A percentile compares a stretch with the other conserved stretches of the same genome.
These are phyloP conservation scores for Dasyprocta punctata DNA, from an alignment of 2,113 vertebrate genomes.

Conservation along the genomic window DNA sequence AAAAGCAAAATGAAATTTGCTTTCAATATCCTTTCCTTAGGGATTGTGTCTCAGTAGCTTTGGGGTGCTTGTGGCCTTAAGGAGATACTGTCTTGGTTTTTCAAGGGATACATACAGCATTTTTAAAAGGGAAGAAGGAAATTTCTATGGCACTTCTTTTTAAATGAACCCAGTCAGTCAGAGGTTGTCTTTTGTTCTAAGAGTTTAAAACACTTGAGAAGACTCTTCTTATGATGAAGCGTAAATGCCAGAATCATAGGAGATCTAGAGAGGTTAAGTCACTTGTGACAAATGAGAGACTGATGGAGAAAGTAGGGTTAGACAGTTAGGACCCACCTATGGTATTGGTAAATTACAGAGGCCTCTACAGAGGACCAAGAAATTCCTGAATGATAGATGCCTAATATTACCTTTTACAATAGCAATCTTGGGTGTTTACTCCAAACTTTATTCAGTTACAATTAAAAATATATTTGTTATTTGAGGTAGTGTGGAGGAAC, in stretches of 20 bases:
- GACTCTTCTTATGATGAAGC: neutral
- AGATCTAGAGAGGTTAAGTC: neutral
- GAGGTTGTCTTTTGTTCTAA: slow-evolving; percentile 21
- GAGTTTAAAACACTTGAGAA: neutral
- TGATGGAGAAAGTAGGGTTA: neutral
- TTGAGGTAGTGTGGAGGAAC: neutral
- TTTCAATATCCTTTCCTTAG: neutral
- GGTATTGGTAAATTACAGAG: neutral
- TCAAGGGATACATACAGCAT: neutral
- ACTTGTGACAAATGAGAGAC: neutral
- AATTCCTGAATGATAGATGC: neutral
- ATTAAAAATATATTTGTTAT: neutral
- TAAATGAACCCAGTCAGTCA: neutral
- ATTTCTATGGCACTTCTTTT: neutral
- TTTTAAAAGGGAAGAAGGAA: neutral
- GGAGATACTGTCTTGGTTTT: neutral
- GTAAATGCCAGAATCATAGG: neutral
- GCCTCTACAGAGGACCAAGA: neutral
- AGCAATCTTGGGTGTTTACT: neutral
- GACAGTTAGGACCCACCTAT: neutral
- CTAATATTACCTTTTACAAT: neutral
- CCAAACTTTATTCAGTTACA: neutral
- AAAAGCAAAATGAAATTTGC: neutral
- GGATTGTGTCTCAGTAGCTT: neutral
- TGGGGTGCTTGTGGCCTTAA: neutral